Evolutionary conservation across 2,797 vertebrate species (phyloP), one percentile per base, ranked within the genome.

Genomic region (Knipowitschia caucasica): DNA sequence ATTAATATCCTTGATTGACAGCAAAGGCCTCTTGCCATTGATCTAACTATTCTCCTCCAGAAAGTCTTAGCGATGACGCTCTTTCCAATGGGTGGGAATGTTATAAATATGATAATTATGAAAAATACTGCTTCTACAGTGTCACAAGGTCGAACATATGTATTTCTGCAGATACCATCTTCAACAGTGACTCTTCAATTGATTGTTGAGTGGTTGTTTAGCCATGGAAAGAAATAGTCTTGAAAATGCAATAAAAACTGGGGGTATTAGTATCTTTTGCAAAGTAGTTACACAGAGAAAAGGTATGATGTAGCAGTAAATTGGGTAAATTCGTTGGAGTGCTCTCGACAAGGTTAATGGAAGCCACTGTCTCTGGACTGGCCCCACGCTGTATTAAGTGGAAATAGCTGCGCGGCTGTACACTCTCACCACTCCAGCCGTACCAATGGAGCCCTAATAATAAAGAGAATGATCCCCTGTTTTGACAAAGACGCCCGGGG

Each of bases 331-430:
- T 81, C 66, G 73, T 78, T 58, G 73, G 75, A 85, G 80, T 84
- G 84, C 84, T 83, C 82, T 86, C 66, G 72, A 87, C 85, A 86
- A 89, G 86, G 86, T 88, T 86, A 89, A 86, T 86, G 80, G 85
- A 86, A 81, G 75, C 76, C 77, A 69, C 75, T 80, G 81, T 80
- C 73, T 81, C 80, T 80, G 77, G 85, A 85, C 76, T 71, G 57
- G 74, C 74, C 84, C 78, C 75, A 71, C 73, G 71, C 73, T 57
- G 73, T 75, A 86, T 85, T 82, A 85, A 83, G 78, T 73, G 75
- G 84, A 79, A 80, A 79, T 80, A 73, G 80, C 78, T 71, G 73
- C 59, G 72, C 75, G 73, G 62, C 72, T 72, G 86, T 71, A 77
- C 81, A 77, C 71, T 71, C 73, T 80, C 83, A 84, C 79, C 75